phyloP scores from a whole-genome alignment of 2,888 invertebrate species.

The Rhagonycha lutea region DNA sequence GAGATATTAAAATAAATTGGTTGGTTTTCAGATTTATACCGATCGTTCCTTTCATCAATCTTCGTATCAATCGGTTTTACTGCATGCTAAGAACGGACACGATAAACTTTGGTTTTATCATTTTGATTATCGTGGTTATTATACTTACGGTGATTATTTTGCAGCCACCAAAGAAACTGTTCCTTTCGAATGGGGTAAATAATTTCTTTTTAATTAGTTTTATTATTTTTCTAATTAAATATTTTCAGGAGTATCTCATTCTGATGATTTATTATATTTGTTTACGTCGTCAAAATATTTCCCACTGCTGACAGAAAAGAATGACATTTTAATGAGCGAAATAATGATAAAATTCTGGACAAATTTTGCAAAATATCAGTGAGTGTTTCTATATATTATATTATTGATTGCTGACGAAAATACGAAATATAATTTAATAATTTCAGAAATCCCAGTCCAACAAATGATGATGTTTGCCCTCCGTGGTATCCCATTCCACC shows the following conservation, averaged over 20 bases:
- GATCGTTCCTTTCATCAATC: slow-evolving; percentile 59
- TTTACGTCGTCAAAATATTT: slow-evolving; percentile 56
- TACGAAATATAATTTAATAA: neutral
- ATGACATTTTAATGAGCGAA: slow-evolving; percentile 51
- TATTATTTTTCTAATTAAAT: neutral
- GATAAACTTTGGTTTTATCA: slow-evolving; percentile 57
- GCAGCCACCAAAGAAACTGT: slow-evolving; percentile 46
- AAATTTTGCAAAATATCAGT: slow-evolving; percentile 58
- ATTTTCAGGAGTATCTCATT: slow-evolving; percentile 55
- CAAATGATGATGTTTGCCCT: neutral
- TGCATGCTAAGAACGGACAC: slow-evolving; percentile 45
- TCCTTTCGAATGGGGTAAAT: slow-evolving; percentile 47
- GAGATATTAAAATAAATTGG: neutral
- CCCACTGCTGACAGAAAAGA: slow-evolving; percentile 46
- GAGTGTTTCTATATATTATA: slow-evolving; percentile 30
- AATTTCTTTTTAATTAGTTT: slow-evolving; percentile 7
- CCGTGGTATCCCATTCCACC: slow-evolving; percentile 24
- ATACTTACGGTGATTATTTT: slow-evolving; percentile 54
- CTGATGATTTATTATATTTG: slow-evolving; percentile 60
- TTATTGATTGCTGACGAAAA: neutral
- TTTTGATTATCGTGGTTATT: slow-evolving; percentile 56
- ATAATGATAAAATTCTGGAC: slow-evolving; percentile 55
- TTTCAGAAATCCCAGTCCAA: slow-evolving; percentile 40
- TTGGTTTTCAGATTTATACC: slow-evolving; percentile 52
- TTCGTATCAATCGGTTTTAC: slow-evolving; percentile 49